Percentiles rank a stretch among this genome's conserved stretches.
Conservation (phyloP, 2,888 invertebrate species). For the Molorchus minor region DNA sequence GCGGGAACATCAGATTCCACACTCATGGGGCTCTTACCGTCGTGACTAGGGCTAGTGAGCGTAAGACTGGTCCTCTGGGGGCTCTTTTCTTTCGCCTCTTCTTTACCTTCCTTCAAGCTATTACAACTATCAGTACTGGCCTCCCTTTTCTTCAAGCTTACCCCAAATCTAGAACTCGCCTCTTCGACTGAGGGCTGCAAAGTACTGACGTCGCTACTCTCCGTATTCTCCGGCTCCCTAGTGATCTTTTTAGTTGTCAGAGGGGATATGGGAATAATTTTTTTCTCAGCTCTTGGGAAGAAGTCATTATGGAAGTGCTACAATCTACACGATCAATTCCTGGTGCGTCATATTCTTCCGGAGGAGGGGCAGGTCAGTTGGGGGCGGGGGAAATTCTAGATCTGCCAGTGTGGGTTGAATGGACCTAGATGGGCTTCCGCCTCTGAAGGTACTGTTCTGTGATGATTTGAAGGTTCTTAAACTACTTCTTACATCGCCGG, state of each 20-base stretch:
- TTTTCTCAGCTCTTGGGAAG: slow-evolving; percentile 57
- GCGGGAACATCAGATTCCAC: slow-evolving; percentile 63
- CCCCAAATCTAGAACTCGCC: slow-evolving; percentile 76
- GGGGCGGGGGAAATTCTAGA: slow-evolving; percentile 89
- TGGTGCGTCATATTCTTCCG: slow-evolving; percentile 69
- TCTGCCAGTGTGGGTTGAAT: slow-evolving; percentile 81
- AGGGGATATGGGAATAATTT: slow-evolving; percentile 56
- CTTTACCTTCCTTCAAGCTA: slow-evolving; percentile 63
- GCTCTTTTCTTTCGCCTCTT: slow-evolving; percentile 60
- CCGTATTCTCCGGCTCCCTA: slow-evolving; percentile 49
- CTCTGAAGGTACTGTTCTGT: slow-evolving; percentile 56
- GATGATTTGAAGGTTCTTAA: slow-evolving; percentile 61
- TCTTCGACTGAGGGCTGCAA: slow-evolving; percentile 76
- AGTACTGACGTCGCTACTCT: slow-evolving; percentile 66
- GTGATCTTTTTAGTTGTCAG: slow-evolving; percentile 56
- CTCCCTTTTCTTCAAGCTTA: slow-evolving; percentile 74
- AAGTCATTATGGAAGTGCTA: slow-evolving; percentile 51
- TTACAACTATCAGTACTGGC: slow-evolving; percentile 69
- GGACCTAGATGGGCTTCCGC: slow-evolving; percentile 73
- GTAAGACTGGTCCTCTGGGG: slow-evolving; percentile 60
- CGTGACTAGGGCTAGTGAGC: slow-evolving; percentile 59
- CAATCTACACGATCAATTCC: slow-evolving; percentile 51
- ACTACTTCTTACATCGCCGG: slow-evolving; percentile 61
- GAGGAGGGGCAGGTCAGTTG: slow-evolving; percentile 83
- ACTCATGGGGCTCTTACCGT: slow-evolving; percentile 59